Conservation (phyloP, 2,888 invertebrate species). For the Eupithecia centaureata region DNA sequence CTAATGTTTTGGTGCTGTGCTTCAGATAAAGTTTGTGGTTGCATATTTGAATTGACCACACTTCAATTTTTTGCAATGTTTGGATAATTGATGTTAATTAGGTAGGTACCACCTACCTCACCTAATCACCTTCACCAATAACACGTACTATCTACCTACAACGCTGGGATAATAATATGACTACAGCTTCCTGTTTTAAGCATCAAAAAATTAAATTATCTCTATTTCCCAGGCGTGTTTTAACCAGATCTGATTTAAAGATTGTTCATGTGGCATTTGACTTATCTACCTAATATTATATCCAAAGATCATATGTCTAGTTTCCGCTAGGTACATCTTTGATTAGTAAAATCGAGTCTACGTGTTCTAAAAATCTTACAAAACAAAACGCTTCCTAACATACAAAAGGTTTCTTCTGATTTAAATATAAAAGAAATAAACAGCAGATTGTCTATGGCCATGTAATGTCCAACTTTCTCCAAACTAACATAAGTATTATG, state of each 20-base stretch:
- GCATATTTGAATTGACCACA: not conserved
- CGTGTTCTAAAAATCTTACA: not conserved
- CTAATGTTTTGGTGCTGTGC: slow-evolving; percentile 4
- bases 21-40: slow-evolving; percentile 6
- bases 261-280: not conserved
- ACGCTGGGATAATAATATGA: too few species aligned
- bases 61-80: not conserved
- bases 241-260: too few species aligned
- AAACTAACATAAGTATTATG: slow-evolving; percentile 60
- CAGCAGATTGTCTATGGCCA: slow-evolving; percentile 39
- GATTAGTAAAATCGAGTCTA: not conserved
- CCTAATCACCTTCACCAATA: too few species aligned
- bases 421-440: slow-evolving; percentile 38
- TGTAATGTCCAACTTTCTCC: slow-evolving; percentile 57
- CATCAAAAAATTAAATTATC: not conserved
- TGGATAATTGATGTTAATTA: not conserved
- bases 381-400: not conserved
- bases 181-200: too few species aligned
- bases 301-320: too few species aligned
- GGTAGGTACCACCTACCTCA: too few species aligned
- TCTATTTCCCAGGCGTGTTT: not conserved
- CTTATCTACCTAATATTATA: not conserved
- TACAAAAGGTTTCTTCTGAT: slow-evolving; percentile 13
- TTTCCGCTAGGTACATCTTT: too few species aligned
- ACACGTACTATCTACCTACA: too few species aligned